phyloP scores from a whole-genome alignment of 2,888 invertebrate genomes.

The Drosophila anceps region DNA sequence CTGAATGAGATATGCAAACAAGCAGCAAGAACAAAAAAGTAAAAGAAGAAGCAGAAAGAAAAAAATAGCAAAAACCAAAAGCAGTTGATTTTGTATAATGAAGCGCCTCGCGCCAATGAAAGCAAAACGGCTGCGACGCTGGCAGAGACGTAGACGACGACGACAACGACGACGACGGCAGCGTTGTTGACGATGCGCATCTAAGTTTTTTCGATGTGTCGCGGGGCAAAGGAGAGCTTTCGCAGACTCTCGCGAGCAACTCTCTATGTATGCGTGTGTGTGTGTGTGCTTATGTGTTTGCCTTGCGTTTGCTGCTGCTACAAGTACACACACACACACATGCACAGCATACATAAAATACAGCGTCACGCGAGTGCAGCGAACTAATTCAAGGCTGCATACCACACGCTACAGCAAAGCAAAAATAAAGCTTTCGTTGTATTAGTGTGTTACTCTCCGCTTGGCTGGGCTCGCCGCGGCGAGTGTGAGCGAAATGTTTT shows the following conservation, averaged over 20 bases:
- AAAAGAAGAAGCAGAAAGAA: conserved; percentile 12
- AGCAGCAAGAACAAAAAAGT: conserved; percentile 48
- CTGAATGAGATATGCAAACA: conserved; percentile 74
- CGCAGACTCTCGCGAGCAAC: conserved; percentile 61
- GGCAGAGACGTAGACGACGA: conserved; percentile 31
- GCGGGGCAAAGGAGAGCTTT: conserved; percentile 50
- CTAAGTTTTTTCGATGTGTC: conserved; percentile 53
- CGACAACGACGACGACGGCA: conserved; percentile 36
- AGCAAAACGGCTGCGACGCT: conserved; percentile 47
- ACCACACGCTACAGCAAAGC: conserved; percentile 81
- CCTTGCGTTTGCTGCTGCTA: conserved; percentile 44
- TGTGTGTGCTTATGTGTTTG: conserved; percentile 38
- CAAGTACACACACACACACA: conserved; percentile 31
- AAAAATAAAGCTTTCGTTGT: conserved; percentile 78
- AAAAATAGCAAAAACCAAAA: conserved; percentile 31
- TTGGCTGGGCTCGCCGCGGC: conserved; percentile 35
- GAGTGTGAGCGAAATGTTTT: conserved; percentile 38
- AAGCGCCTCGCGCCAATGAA: conserved; percentile 69
- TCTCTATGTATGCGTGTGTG: conserved; percentile 7
- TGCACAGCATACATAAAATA: conserved; percentile 55
- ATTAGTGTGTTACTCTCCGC: conserved; percentile 52
- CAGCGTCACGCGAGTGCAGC: conserved; percentile 85
- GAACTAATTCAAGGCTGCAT: conserved; percentile 86
- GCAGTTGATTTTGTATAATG: conserved; percentile 60
- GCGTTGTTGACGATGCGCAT: conserved; percentile 59